Percentiles rank a stretch among this genome's conserved stretches.
These are phyloP conservation scores for Ochlodes sylvanus DNA, from an alignment of 2,888 invertebrate genomes.

Conservation along the genomic window DNA sequence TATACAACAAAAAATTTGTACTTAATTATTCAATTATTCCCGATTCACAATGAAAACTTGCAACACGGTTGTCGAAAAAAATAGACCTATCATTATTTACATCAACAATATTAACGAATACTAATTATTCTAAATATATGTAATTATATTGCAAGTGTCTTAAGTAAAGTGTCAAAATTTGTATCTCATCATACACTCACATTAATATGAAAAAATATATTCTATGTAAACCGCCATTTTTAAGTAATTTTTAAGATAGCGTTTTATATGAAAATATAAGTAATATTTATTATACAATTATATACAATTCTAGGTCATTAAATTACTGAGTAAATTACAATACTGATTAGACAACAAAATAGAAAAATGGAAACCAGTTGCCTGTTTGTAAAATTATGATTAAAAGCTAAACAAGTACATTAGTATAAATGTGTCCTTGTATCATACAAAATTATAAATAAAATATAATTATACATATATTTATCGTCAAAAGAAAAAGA, in stretches of 20 bases:
- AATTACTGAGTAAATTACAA: constrained; percentile 60
- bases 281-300: constrained; percentile 64
- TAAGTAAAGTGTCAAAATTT: constrained; percentile 65
- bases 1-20: constrained; percentile 48
- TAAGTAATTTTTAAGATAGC: constrained; percentile 62
- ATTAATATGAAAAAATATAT: constrained; percentile 76
- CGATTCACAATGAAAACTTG: constrained; percentile 35
- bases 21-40: constrained; percentile 37
- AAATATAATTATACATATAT: too few species aligned
- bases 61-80: constrained; percentile 45
- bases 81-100: constrained; percentile 64
- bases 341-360: constrained; percentile 64
- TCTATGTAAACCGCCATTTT: constrained; percentile 63
- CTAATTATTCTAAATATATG: constrained; percentile 54
- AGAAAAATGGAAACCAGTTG: constrained; percentile 41
- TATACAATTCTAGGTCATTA: constrained; percentile 62
- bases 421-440: constrained; percentile 46
- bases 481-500: too few species aligned
- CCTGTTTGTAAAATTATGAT: too few species aligned
- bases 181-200: constrained; percentile 47
- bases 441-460: neutral
- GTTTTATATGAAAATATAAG: constrained; percentile 76
- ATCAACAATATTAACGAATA: constrained; percentile 57
- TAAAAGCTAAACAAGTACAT: constrained; percentile 49
- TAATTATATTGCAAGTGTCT: constrained; percentile 76